Evolutionary conservation across 2,797 vertebrate species (phyloP).

Genomic region (Lepilemur ruficaudatus): DNA sequence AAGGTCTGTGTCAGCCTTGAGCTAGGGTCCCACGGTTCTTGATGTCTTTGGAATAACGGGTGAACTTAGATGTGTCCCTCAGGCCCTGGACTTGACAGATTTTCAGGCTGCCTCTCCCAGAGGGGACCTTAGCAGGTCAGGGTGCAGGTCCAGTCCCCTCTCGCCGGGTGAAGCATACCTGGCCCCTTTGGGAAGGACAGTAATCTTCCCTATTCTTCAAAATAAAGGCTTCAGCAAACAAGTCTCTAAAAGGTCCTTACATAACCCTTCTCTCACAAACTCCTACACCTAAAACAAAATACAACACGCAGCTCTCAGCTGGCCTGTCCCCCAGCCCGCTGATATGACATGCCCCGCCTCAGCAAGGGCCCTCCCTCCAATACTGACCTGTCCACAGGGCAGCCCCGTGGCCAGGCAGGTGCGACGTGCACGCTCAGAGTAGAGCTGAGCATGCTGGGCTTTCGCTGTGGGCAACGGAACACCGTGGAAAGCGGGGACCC

Average conservation of each 20-base stretch:
- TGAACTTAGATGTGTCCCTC: background rate
- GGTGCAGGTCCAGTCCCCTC: background rate
- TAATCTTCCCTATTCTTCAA: background rate
- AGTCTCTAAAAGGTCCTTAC: background rate
- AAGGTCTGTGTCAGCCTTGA: background rate
- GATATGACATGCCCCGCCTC: rapidly evolving
- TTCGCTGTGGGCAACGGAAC: rapidly evolving
- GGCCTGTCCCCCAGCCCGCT: background rate
- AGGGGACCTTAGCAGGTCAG: background rate
- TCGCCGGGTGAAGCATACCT: background rate
- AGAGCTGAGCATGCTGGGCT: background rate
- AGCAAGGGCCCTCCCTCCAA: background rate
- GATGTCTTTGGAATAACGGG: background rate
- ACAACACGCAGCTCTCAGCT: background rate
- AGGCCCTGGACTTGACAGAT: background rate
- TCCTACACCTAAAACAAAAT: background rate
- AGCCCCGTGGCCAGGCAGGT: rapidly evolving
- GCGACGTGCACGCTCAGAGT: background rate
- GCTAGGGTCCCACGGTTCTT: background rate
- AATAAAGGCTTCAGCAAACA: background rate
- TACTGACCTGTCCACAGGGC: background rate
- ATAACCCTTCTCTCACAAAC: background rate
- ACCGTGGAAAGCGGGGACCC: too few species aligned
- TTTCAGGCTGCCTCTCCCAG: background rate
- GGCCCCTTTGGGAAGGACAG: background rate